These are phyloP conservation scores for Esperia sulphurella DNA, from an alignment of 2,888 invertebrate genomes.

Conservation along the genomic window DNA sequence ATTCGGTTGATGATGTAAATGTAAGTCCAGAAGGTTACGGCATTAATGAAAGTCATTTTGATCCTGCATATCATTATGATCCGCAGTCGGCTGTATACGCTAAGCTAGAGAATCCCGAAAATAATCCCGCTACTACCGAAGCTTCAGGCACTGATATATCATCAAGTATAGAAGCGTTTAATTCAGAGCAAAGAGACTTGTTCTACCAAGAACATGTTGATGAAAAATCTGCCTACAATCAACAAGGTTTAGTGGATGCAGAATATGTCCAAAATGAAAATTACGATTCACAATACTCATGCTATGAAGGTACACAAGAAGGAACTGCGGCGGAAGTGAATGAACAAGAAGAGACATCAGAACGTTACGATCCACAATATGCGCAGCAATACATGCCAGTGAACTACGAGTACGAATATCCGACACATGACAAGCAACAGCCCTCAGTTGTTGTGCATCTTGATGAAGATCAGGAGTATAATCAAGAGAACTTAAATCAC, in stretches of 20 bases:
- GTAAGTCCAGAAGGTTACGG: conserved; percentile 42
- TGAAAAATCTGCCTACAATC: conserved; percentile 26
- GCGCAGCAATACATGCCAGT: conserved; percentile 44
- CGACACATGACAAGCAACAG: conserved; percentile 21
- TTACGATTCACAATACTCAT: conserved; percentile 37
- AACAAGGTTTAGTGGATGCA: conserved; percentile 25
- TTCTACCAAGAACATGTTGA: conserved; percentile 45
- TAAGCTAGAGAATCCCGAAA: conserved; percentile 6
- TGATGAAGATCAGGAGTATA: conserved; percentile 14
- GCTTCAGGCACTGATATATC: conserved; percentile 9
- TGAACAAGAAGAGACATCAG: conserved; percentile 47
- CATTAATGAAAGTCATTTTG: neutral
- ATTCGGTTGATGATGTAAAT: conserved; percentile 9
- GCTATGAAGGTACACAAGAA: conserved; percentile 43
- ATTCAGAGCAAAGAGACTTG: conserved; percentile 49
- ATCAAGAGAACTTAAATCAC: conserved; percentile 25
- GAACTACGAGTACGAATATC: conserved; percentile 7
- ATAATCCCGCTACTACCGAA: conserved; percentile 7
- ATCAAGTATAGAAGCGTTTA: conserved; percentile 42
- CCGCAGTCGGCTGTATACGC: conserved; percentile 4
- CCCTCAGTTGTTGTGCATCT: neutral
- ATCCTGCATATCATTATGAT: conserved; percentile 10
- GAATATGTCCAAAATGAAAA: conserved; percentile 25
- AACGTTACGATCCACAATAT: conserved; percentile 53
- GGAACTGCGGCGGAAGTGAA: conserved; percentile 36